Base-by-base conservation (phyloP, 1,140 invertebrate genomes). In the Neodiprion fabricii region DNA sequence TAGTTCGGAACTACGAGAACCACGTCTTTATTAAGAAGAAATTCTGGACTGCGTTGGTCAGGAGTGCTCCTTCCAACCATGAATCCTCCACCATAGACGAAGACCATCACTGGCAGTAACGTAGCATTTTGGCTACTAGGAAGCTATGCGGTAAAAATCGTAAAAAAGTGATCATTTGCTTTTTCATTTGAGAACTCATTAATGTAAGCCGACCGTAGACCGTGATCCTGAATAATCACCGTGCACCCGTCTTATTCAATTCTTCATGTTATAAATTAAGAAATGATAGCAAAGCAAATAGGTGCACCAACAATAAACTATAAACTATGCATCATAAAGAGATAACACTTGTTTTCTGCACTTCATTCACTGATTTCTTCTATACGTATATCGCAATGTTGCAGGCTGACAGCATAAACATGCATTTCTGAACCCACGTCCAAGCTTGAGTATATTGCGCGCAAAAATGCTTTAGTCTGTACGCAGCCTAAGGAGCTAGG, bases 41-140 rank as follows among this genome's bases (percentile, higher is more conserved):
- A 79, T 71, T 82, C 80, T 5, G 85, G 82, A 48, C 83, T 79
- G 77, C 85, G 86, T 61, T 67, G 28, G 8, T 65, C 17, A 8
- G 17, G n/a, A 61, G 11, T 61, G n/a, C n/a, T 61, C 11, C 4
- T 12, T 61, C 53, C 53, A 4, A 14, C 4, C 7, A 4, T 12
- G 69, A 74, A 78, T 0, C 65, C 74, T 10, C 77, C 77, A 5
- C 77, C 77, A 48, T 76, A 72, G 66, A 74, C 70, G 70, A 67
- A 78, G 11, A 78, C 70, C 72, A 78, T 66, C 61, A 78, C 77
- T 8, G 77, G 75, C 17, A 76, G 48, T 9, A n/a, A 9, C 7
- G 28, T 53, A 21, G 11, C 61, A 5, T 61, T 61, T 61, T 61
- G 3, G 11, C 11, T 61, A 12, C 11, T 17, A 5, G 53, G 53